A percentile compares a stretch with the other conserved stretches of the same genome.
Conservation (phyloP, 2,888 invertebrate genomes). For the Criorhina ranunculi region DNA sequence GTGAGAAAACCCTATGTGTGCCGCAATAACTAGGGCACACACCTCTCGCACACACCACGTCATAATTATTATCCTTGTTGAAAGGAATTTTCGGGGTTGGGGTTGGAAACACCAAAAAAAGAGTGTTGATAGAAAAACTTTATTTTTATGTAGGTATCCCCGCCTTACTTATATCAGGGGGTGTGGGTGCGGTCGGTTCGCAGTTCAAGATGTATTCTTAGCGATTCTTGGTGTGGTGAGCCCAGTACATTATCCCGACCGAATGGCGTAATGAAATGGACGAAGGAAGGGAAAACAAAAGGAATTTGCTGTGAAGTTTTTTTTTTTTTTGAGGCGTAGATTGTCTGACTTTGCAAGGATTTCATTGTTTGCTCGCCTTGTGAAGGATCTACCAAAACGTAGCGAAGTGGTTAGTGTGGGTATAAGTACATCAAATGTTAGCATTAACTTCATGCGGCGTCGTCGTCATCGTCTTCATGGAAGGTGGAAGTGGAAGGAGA, state of each 20-base stretch:
- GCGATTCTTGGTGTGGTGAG: slow-evolving; percentile 27
- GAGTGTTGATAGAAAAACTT: slow-evolving; percentile 72
- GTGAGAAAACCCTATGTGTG: slow-evolving; percentile 42
- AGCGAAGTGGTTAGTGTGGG: slow-evolving; percentile 32
- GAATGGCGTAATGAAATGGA: slow-evolving; percentile 44
- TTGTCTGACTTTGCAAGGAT: slow-evolving; percentile 56
- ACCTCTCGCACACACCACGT: slow-evolving; percentile 43
- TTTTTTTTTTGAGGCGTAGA: slow-evolving; percentile 39
- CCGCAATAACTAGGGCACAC: slow-evolving; percentile 35
- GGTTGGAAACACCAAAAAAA: slow-evolving; percentile 10
- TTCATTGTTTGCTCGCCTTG: slow-evolving; percentile 57
- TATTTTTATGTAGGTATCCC: slow-evolving; percentile 33
- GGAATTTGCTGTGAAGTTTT: slow-evolving; percentile 25
- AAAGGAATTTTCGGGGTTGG: slow-evolving; percentile 16
- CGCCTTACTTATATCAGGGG: slow-evolving; percentile 15
- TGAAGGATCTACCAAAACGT: slow-evolving; percentile 35
- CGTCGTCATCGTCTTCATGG: too few species aligned
- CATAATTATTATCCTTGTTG: slow-evolving; percentile 68
- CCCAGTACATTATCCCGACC: slow-evolving; percentile 57
- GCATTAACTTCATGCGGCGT: slow-evolving; percentile 45
- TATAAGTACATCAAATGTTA: slow-evolving; percentile 59
- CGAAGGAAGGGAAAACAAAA: slow-evolving; percentile 22
- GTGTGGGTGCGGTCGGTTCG: not conserved
- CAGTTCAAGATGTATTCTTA: slow-evolving; percentile 15
- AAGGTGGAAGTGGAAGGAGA: not conserved